Evolutionary conservation across 2,888 invertebrate species (phyloP), one percentile per base, ranked within the genome.

Genomic region (Drosophila niveifrons): DNA sequence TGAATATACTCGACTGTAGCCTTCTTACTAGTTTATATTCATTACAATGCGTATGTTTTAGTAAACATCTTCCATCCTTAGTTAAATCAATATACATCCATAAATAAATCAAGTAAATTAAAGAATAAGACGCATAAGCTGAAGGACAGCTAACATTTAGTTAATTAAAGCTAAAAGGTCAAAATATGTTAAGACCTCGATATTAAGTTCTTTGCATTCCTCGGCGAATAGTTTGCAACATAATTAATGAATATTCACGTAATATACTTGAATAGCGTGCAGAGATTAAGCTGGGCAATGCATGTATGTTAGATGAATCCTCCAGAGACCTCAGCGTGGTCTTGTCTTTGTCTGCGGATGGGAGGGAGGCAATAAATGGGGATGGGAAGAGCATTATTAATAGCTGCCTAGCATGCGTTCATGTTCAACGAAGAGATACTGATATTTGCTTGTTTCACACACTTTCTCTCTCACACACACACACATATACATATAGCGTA

Each of bases 401-500:
- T 77, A 77, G 80, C 50, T 56, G 52, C 39, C 64, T 67, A 51
- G 67, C 63, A 58, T 18, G 74, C 52, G 46, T 56, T 78, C 59
- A 41, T 73, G 59, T 78, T 68, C 44, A 57, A 57, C 43, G 51
- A 61, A 34, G 23, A 17, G 31, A 55, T 66, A 72, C 77, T 74
- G 75, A 74, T 75, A 57, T 74, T 39, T 47, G 44, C 58, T 64
- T 75, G 78, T 68, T 59, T 23, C 13, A 48, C 48, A 46, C 41
- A 34, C 48, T 7, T 52, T 17, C 58, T 53, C 51, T 7, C 56
- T 17, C 58, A 58, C 51, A 55, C 29, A 17, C 34, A 9, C 39
- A 31, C 44, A 53, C 39, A 17, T 18, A 62, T 23, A 58, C 17
- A 46, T 9, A 51, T 31, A 94, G 94, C 93, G 82, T 95, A 95